These are phyloP conservation scores for Pyrgilauda ruficollis DNA, from an alignment of 2,113 vertebrate genomes.

Conservation along the genomic window DNA sequence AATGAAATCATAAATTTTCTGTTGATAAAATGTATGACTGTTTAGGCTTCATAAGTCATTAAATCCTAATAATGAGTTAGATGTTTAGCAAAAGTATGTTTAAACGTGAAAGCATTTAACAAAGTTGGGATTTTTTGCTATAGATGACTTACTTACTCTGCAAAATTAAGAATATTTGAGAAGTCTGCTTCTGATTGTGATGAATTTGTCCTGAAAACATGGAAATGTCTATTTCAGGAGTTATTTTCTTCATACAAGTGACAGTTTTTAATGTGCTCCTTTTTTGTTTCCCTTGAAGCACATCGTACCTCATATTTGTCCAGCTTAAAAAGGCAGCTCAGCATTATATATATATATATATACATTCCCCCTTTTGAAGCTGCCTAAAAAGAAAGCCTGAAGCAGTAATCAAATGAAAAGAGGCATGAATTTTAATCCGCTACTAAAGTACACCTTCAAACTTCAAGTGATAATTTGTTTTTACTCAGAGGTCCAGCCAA, in stretches of 20 bases:
- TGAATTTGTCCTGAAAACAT: background rate
- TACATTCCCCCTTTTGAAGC: background rate
- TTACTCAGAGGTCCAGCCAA: slow-evolving; percentile 52
- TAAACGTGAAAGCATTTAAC: background rate
- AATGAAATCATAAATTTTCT: background rate
- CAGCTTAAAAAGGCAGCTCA: slow-evolving; percentile 27
- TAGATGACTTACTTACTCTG: background rate
- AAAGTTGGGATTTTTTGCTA: background rate
- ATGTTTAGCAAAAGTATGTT: background rate
- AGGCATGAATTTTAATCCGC: slow-evolving; percentile 57
- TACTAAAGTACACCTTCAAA: slow-evolving; percentile 19
- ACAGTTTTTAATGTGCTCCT: slow-evolving; percentile 7
- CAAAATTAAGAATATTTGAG: background rate
- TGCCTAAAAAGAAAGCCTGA: slow-evolving; percentile 31
- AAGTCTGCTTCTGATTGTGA: background rate
- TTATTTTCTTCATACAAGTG: background rate
- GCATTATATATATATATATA: background rate
- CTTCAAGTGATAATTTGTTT: slow-evolving; percentile 43
- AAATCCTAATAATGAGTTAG: background rate
- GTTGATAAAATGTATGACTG: background rate
- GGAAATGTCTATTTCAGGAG: background rate
- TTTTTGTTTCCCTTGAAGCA: slow-evolving; percentile 46
- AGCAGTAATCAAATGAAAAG: slow-evolving; percentile 33
- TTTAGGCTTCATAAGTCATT: background rate
- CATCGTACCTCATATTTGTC: slow-evolving; percentile 21